phyloP scores from a whole-genome alignment of 2,888 invertebrate species.

The Schizotus pectinicornis region DNA sequence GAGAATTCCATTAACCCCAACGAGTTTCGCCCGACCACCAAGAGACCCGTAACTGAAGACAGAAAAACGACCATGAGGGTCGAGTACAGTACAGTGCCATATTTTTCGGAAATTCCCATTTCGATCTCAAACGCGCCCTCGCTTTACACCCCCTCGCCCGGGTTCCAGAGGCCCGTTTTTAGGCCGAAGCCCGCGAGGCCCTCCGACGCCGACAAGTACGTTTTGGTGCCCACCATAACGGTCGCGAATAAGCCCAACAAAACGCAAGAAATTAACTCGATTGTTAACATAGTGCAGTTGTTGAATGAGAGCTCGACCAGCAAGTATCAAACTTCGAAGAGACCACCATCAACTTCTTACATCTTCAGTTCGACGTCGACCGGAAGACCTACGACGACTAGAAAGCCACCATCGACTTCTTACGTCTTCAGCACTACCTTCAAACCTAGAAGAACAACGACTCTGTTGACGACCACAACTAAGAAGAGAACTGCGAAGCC shows the following conservation, averaged over 20 bases:
- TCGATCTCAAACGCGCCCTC: slow-evolving; percentile 53
- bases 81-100: slow-evolving; percentile 40
- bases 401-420: slow-evolving; percentile 59
- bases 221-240: slow-evolving; percentile 65
- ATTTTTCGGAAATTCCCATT: slow-evolving; percentile 47
- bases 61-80: slow-evolving; percentile 46
- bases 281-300: slow-evolving; percentile 70
- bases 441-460: slow-evolving; percentile 25
- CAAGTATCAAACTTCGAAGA: slow-evolving; percentile 34
- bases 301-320: slow-evolving; percentile 60
- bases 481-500: slow-evolving; percentile 24
- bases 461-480: slow-evolving; percentile 20
- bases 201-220: slow-evolving; percentile 59
- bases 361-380: slow-evolving; percentile 55
- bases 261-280: slow-evolving; percentile 62
- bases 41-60: slow-evolving; percentile 39
- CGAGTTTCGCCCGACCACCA: slow-evolving; percentile 46
- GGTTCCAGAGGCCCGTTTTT: slow-evolving; percentile 62
- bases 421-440: slow-evolving; percentile 58
- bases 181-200: slow-evolving; percentile 62
- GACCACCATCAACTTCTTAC: slow-evolving; percentile 59
- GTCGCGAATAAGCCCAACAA: slow-evolving; percentile 49
- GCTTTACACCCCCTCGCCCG: slow-evolving; percentile 47
- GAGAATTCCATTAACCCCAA: slow-evolving; percentile 55
- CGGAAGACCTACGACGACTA: slow-evolving; percentile 43